Percentiles rank a stretch among this genome's conserved stretches.
phyloP scores from a whole-genome alignment of 2,888 invertebrate species.

The Orthosia gracilis region DNA sequence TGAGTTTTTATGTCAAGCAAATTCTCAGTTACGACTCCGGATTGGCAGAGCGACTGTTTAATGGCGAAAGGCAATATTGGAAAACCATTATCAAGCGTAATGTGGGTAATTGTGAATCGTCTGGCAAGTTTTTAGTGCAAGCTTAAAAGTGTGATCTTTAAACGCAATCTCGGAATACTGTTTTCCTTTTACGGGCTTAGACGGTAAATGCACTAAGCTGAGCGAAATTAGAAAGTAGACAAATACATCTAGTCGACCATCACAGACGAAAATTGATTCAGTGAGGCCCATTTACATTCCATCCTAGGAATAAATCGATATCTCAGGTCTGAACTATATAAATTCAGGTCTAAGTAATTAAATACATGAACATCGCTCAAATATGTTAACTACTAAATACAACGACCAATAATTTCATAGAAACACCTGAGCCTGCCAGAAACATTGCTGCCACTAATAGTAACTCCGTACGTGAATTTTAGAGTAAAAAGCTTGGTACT shows the following conservation, averaged over 20 bases:
- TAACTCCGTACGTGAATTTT: slow-evolving; percentile 16
- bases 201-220: slow-evolving; percentile 21
- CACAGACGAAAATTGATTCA: slow-evolving; percentile 11
- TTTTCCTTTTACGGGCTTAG: slow-evolving; percentile 19
- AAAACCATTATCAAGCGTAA: slow-evolving; percentile 47
- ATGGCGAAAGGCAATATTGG: slow-evolving; percentile 48
- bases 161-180: slow-evolving; percentile 26
- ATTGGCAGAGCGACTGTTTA: slow-evolving; percentile 22
- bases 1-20: slow-evolving; percentile 29
- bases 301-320: neutral
- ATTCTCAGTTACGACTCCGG: slow-evolving; percentile 23
- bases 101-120: slow-evolving; percentile 23
- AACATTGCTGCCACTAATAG: neutral
- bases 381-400: neutral
- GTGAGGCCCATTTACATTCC: neutral
- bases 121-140: slow-evolving; percentile 42
- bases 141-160: slow-evolving; percentile 25
- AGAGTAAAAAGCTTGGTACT: slow-evolving; percentile 11
- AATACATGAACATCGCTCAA: neutral
- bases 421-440: slow-evolving; percentile 18
- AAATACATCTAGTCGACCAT: neutral
- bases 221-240: slow-evolving; percentile 30
- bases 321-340: neutral
- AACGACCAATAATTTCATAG: neutral
- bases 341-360: neutral